Evolutionary conservation across 1,140 invertebrate genomes (phyloP).

Genomic region (Hylyphantes graminicola): DNA sequence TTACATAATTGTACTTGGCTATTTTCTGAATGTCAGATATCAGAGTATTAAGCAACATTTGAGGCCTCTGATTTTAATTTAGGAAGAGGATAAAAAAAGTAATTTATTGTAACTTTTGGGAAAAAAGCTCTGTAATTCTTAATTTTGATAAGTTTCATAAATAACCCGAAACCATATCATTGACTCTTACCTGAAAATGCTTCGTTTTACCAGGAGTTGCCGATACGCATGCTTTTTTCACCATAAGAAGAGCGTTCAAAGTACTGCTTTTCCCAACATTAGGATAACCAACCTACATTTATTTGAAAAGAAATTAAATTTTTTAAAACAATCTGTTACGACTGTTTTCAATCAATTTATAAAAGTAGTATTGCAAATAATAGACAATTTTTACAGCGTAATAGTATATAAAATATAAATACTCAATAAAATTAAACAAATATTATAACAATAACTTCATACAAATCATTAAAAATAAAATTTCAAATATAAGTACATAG

Average conservation of each 20-base stretch:
- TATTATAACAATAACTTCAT: too few relatives aligned
- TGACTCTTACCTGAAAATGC: slow-evolving; percentile 77
- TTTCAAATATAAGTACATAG: too few relatives aligned
- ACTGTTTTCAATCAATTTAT: not conserved
- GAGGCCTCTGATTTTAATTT: not conserved
- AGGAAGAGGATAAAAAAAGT: not conserved
- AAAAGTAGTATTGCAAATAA: not conserved
- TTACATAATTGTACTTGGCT: too few relatives aligned
- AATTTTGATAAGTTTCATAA: not conserved
- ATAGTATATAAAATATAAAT: not conserved
- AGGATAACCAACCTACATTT: slow-evolving; percentile 85
- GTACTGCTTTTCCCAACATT: slow-evolving; percentile 99
- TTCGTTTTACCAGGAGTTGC: slow-evolving; percentile 97
- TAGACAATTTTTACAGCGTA: not conserved
- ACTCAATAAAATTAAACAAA: too few relatives aligned
- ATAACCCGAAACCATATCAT: not conserved
- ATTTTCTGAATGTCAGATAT: too few relatives aligned
- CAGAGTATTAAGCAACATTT: too few relatives aligned
- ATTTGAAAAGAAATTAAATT: slow-evolving; percentile 13
- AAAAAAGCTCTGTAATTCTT: not conserved
- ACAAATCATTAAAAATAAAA: too few relatives aligned
- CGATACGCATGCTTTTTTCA: slow-evolving; percentile 95
- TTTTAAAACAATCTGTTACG: not conserved
- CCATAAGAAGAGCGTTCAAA: slow-evolving; percentile 90
- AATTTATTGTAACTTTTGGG: not conserved